A percentile compares a stretch with the other conserved stretches of the same genome.
Conservation (phyloP, 2,888 invertebrate species). For the Odontocerum albicorne region DNA sequence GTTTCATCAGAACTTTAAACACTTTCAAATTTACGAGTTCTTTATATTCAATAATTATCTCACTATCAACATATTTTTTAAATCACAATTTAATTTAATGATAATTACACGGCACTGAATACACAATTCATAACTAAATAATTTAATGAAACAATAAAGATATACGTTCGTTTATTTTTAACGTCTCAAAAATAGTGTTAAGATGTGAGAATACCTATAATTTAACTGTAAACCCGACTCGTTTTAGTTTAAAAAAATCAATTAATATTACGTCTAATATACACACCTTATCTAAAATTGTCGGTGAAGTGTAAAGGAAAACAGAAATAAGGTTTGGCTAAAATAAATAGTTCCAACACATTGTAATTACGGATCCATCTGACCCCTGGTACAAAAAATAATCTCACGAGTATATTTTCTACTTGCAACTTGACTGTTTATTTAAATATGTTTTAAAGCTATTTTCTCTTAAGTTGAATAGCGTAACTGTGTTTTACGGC, state of each 20-base stretch:
- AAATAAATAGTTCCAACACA: constrained; percentile 27
- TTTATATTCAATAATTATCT: too few relatives aligned
- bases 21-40: too few relatives aligned
- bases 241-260: constrained; percentile 11
- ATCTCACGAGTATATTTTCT: too few relatives aligned
- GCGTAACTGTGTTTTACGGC: too few relatives aligned
- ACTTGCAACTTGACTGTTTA: too few relatives aligned
- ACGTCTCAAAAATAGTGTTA: background rate
- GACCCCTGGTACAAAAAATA: constrained; percentile 14
- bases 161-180: background rate
- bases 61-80: too few relatives aligned
- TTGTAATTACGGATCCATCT: constrained; percentile 22
- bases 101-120: too few relatives aligned
- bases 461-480: too few relatives aligned
- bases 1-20: too few relatives aligned
- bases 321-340: constrained; percentile 6
- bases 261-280: constrained; percentile 18
- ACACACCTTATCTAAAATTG: constrained; percentile 19
- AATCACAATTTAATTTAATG: too few relatives aligned
- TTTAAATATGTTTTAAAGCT: too few relatives aligned
- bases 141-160: background rate
- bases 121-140: background rate
- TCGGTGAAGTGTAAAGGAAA: constrained; percentile 9
- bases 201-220: background rate
- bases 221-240: background rate